These are phyloP conservation scores for Solea senegalensis DNA, from an alignment of 2,113 vertebrate species.

Conservation along the genomic window DNA sequence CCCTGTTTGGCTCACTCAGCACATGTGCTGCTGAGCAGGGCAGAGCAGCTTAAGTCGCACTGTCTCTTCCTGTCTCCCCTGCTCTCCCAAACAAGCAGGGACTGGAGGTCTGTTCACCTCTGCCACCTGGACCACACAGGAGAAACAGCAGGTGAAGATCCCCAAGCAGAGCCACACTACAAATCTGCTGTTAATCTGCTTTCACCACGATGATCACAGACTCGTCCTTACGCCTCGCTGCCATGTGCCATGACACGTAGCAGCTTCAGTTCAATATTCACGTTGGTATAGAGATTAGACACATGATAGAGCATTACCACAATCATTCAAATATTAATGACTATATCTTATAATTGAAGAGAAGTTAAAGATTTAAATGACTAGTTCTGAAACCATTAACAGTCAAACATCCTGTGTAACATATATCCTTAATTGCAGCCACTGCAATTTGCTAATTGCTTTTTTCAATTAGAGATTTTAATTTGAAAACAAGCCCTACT, in stretches of 20 bases:
- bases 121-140: constrained; percentile 40
- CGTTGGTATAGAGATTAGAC: too few species aligned
- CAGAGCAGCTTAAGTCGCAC: constrained; percentile 77
- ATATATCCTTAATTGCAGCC: too few species aligned
- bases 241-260: background rate
- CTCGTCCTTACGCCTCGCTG: constrained; percentile 3
- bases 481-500: too few species aligned
- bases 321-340: too few species aligned
- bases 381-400: too few species aligned
- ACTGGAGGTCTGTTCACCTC: constrained; percentile 55
- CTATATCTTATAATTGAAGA: too few species aligned
- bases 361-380: too few species aligned
- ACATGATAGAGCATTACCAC: too few species aligned
- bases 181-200: constrained; percentile 74
- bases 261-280: too few species aligned
- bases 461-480: too few species aligned
- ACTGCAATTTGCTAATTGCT: too few species aligned
- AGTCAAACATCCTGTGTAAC: too few species aligned
- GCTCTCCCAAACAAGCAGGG: constrained; percentile 51
- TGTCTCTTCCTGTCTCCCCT: constrained; percentile 53
- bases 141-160: constrained; percentile 54
- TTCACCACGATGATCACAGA: constrained; percentile 42
- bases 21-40: constrained; percentile 78
- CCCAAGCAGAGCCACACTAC: constrained; percentile 44
- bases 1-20: constrained; percentile 78